A percentile compares a stretch with the other conserved stretches of the same genome.
Conservation (phyloP, 2,888 invertebrate genomes). For the Macaria liturata region DNA sequence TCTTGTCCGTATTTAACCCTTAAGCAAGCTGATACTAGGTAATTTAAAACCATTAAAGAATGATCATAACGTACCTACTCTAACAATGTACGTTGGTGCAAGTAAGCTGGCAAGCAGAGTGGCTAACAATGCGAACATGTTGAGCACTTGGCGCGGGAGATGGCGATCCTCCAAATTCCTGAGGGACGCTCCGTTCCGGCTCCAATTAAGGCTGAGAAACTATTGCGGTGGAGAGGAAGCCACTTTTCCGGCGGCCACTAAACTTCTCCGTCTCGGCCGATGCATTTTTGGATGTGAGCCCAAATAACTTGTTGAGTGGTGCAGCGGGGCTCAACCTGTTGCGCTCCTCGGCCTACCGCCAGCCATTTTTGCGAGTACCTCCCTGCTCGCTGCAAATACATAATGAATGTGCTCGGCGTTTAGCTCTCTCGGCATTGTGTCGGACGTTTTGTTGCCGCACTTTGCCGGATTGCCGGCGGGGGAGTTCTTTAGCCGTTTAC, state of each 20-base stretch:
- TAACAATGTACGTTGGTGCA: no score
- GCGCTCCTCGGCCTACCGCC: slow-evolving; percentile 60
- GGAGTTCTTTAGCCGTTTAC: slow-evolving; percentile 56
- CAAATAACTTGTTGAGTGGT: slow-evolving; percentile 71
- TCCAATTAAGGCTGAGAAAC: slow-evolving; percentile 47
- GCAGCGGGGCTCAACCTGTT: slow-evolving; percentile 75
- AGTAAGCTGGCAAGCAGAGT: background rate
- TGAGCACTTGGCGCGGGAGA: background rate
- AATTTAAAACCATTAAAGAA: no score
- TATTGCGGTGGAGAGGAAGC: slow-evolving; percentile 57
- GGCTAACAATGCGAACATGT: no score
- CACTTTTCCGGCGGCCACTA: slow-evolving; percentile 41
- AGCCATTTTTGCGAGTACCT: slow-evolving; percentile 72
- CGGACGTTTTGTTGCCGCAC: slow-evolving; percentile 57
- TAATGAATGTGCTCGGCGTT: slow-evolving; percentile 75
- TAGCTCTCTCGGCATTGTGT: slow-evolving; percentile 58
- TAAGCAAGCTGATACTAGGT: no score
- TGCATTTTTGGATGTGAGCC: slow-evolving; percentile 83
- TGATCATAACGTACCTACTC: no score
- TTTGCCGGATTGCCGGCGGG: slow-evolving; percentile 52
- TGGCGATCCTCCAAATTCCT: slow-evolving; percentile 26
- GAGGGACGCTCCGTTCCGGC: slow-evolving; percentile 21
- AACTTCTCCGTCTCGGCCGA: slow-evolving; percentile 68
- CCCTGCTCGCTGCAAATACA: slow-evolving; percentile 62
- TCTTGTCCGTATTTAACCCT: no score